These are phyloP conservation scores for Dendropsophus ebraccatus DNA, from an alignment of 2,113 vertebrate genomes.

Conservation along the genomic window DNA sequence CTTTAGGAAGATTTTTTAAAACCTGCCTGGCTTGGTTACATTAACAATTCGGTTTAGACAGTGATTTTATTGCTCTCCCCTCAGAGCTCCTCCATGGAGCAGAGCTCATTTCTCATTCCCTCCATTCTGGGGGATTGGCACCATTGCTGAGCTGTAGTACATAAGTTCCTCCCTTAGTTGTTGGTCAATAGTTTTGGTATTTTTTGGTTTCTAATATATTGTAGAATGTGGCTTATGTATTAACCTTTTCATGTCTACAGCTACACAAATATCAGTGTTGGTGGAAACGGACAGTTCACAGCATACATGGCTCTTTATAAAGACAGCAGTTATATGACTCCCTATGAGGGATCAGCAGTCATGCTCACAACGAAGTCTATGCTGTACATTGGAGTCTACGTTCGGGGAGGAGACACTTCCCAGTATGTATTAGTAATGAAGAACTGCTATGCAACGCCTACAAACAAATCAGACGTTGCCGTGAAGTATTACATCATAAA, in stretches of 20 bases:
- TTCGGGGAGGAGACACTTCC: slow-evolving; percentile 61
- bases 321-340: slow-evolving; percentile 59
- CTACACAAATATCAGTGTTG: slow-evolving; percentile 62
- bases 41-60: too few species aligned
- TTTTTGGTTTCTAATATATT: too few species aligned
- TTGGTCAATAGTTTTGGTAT: too few species aligned
- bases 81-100: too few species aligned
- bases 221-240: neutral
- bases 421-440: slow-evolving; percentile 64
- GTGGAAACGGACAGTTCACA: slow-evolving; percentile 61
- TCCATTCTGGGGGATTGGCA: too few species aligned
- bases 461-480: slow-evolving; percentile 55
- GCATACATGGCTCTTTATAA: slow-evolving; percentile 66
- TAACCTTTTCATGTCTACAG: slow-evolving; percentile 44
- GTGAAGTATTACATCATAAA: slow-evolving; percentile 68
- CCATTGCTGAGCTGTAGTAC: too few species aligned
- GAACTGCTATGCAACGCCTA: slow-evolving; percentile 67
- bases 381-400: slow-evolving; percentile 63
- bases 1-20: too few species aligned
- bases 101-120: too few species aligned
- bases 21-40: too few species aligned
- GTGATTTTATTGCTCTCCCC: too few species aligned
- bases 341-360: slow-evolving; percentile 61
- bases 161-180: too few species aligned
- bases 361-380: slow-evolving; percentile 59